Percentiles rank a stretch among this genome's conserved stretches.
Evolutionary conservation across 2,113 vertebrate species (phyloP).

Genomic region (Lepisosteus osseus): DNA sequence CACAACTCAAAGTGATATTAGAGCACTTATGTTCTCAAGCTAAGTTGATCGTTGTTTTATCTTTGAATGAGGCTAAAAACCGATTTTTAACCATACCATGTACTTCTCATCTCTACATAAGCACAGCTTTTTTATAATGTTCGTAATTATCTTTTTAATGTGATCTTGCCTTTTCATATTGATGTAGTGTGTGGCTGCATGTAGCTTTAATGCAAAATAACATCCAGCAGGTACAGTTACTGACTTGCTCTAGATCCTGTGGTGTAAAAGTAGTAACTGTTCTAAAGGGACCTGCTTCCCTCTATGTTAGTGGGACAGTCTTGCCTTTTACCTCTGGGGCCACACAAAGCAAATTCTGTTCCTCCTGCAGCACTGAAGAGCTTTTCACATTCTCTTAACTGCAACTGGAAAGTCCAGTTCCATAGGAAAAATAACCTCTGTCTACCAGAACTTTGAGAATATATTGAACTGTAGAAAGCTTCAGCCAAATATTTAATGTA

Average conservation of each 20-base stretch:
- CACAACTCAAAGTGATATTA: too few relatives aligned
- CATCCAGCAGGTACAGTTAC: neutral
- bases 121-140: neutral
- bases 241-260: too few relatives aligned
- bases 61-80: constrained; percentile 4
- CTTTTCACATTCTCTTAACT: constrained; percentile 26
- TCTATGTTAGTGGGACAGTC: constrained; percentile 31
- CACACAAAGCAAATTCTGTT: constrained; percentile 43
- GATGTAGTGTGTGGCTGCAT: too few relatives aligned
- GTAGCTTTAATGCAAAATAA: neutral
- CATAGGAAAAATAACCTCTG: constrained; percentile 33
- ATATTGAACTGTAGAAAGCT: constrained; percentile 30
- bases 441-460: constrained; percentile 34
- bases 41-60: neutral
- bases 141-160: neutral
- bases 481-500: neutral
- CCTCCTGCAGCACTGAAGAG: constrained; percentile 36
- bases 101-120: constrained; percentile 8
- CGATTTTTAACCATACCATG: neutral
- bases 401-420: constrained; percentile 38
- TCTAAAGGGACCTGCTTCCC: constrained; percentile 41
- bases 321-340: constrained; percentile 40
- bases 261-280: constrained; percentile 19
- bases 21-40: too few relatives aligned
- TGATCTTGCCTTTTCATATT: too few relatives aligned